phyloP scores from a whole-genome alignment of 2,888 invertebrate species.

The Vannuccia rotundouncinata region DNA sequence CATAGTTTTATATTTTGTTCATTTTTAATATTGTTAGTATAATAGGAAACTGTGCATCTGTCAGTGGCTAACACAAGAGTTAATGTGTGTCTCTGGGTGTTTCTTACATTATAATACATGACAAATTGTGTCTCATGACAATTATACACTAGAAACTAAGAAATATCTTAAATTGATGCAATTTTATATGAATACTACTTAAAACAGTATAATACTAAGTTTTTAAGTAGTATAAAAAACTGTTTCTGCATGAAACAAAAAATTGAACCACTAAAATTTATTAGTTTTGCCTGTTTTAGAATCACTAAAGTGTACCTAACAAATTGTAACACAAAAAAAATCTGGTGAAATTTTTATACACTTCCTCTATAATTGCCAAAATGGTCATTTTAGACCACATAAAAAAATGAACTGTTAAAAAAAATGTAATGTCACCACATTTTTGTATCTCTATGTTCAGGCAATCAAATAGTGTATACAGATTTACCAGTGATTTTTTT shows the following conservation, averaged over 20 bases:
- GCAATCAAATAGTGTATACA: constrained; percentile 26
- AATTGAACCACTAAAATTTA: constrained; percentile 17
- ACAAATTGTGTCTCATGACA: constrained; percentile 13
- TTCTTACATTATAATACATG: constrained; percentile 20
- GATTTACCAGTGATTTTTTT: constrained; percentile 17
- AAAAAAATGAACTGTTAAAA: not conserved
- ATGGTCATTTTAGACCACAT: constrained; percentile 14
- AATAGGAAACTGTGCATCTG: not conserved
- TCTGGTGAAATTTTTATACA: constrained; percentile 13
- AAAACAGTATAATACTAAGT: constrained; percentile 15
- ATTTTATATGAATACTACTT: constrained; percentile 8
- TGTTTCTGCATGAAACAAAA: not conserved
- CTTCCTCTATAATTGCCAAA: constrained; percentile 17
- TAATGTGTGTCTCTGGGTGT: constrained; percentile 2
- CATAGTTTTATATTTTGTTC: not conserved
- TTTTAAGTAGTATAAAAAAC: not conserved
- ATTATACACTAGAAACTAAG: constrained; percentile 24
- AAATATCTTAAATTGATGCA: constrained; percentile 15
- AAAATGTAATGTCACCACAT: not conserved
- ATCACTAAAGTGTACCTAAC: constrained; percentile 19
- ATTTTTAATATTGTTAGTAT: not conserved
- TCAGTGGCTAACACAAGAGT: not conserved
- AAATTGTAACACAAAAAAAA: constrained; percentile 7
- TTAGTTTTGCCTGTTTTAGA: constrained; percentile 15
- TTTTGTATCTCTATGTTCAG: constrained; percentile 9